phyloP scores from a whole-genome alignment of 2,113 vertebrate species.

The Raja brachyura region DNA sequence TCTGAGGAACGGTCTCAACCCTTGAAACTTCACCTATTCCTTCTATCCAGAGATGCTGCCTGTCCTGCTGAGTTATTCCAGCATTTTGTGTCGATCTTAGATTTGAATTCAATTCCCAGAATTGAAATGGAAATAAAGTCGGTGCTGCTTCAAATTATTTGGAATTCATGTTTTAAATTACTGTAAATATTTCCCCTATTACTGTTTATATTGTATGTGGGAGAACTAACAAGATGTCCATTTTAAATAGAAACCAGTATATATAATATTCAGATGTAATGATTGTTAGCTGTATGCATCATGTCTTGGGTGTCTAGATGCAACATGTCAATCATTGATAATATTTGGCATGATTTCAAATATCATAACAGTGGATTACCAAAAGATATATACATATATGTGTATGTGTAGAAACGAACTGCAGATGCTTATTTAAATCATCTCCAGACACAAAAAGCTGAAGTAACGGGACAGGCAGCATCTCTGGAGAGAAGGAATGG shows the following conservation, averaged over 20 bases:
- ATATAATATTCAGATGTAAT: not conserved
- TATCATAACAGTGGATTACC: not conserved
- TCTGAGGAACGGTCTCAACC: too few species aligned
- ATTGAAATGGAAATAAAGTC: not conserved
- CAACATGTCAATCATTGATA: not conserved
- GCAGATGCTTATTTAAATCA: too few species aligned
- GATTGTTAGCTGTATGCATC: not conserved
- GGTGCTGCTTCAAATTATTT: not conserved
- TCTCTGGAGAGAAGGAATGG: too few species aligned
- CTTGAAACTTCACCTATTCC: too few species aligned
- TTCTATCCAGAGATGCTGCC: too few species aligned
- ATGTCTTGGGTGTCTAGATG: not conserved
- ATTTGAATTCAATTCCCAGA: not conserved
- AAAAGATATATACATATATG: not conserved
- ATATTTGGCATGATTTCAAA: not conserved
- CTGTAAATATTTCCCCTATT: not conserved
- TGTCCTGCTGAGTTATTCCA: too few species aligned
- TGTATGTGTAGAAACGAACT: too few species aligned
- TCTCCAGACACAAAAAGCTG: too few species aligned
- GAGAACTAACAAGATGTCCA: not conserved
- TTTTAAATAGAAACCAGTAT: not conserved
- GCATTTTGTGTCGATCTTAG: too few species aligned
- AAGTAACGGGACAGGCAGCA: too few species aligned
- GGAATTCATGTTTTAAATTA: not conserved
- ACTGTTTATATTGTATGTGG: not conserved